phyloP scores from a whole-genome alignment of 2,113 vertebrate genomes.

The Cinclus mexicanus region DNA sequence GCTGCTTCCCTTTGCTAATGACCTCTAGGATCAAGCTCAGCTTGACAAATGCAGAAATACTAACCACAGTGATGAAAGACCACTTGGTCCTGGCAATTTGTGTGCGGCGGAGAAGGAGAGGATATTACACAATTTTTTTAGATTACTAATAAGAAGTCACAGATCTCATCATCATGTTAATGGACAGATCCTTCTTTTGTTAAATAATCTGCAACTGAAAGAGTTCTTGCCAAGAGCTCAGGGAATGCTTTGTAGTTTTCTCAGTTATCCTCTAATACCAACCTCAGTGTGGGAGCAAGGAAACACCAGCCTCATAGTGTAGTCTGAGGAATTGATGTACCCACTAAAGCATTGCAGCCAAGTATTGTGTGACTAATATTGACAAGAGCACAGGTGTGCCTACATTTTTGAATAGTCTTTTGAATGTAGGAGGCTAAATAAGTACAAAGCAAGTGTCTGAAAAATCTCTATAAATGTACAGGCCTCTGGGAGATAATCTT shows the following conservation, averaged over 20 bases:
- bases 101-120: neutral
- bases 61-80: neutral
- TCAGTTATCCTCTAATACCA: neutral
- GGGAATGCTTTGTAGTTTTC: neutral
- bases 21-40: neutral
- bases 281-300: neutral
- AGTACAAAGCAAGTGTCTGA: neutral
- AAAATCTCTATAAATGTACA: neutral
- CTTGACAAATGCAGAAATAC: neutral
- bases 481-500: neutral
- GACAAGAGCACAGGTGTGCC: neutral
- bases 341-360: neutral
- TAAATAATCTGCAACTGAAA: neutral
- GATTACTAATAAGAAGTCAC: neutral
- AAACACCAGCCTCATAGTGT: neutral
- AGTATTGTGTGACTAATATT: neutral
- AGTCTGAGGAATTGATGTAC: neutral
- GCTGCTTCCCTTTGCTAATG: neutral
- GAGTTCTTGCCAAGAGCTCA: neutral
- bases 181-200: neutral
- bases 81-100: neutral
- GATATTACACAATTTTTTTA: neutral
- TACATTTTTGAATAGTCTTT: neutral
- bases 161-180: neutral
- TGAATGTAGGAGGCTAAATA: neutral